Base-by-base conservation (phyloP, 2,797 vertebrate genomes). In the Sciaenops ocellatus region DNA sequence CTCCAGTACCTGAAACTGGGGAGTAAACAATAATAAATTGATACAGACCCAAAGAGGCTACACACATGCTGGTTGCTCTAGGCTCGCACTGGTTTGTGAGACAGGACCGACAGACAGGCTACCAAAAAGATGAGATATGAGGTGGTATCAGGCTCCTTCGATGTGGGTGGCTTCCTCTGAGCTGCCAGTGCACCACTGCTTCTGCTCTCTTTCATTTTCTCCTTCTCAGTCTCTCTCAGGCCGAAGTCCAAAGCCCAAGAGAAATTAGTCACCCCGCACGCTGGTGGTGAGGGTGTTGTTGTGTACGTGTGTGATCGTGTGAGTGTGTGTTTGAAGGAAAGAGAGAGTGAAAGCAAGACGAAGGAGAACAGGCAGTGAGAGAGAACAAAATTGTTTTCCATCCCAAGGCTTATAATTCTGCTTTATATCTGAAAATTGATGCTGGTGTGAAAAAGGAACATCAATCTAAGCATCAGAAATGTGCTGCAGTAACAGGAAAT, bases 251-350 rank as follows among this genome's bases (percentile, higher is more conserved):
- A 93, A 93, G 86, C 94, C 93, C 94, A 88, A 15, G 93, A 95
- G 95, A 95, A 95, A 95, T 95, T 94, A 94, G 92, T 92, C 92
- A 91, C 87, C 85, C 83, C 44, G 75, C 87, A 80, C 72, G 50
- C 79, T 71, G 80, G 8, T 65, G 81, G 76, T 74, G 85, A 82
- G 73, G 78, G 76, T 86, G 73, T 51, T 75, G 26, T 72, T 56
- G 47, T 72, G 75, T 68, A 79, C 68, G 66, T n/a, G 46, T 56
- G 60, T 75, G 65, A 57, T 59, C 5, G 52, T n/a, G 61, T 34
- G 28, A 34, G 26, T 80, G 81, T 73, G 78, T 72, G 79, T 80
- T 44, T 76, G 62, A 79, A 73, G 64, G 78, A 80, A 84, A 81
- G 73, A 69, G 57, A 55, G 76, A 68, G 57, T 22, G 75, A 17